phyloP scores from a whole-genome alignment of 2,888 invertebrate species.

The Nymphalis polychloros region DNA sequence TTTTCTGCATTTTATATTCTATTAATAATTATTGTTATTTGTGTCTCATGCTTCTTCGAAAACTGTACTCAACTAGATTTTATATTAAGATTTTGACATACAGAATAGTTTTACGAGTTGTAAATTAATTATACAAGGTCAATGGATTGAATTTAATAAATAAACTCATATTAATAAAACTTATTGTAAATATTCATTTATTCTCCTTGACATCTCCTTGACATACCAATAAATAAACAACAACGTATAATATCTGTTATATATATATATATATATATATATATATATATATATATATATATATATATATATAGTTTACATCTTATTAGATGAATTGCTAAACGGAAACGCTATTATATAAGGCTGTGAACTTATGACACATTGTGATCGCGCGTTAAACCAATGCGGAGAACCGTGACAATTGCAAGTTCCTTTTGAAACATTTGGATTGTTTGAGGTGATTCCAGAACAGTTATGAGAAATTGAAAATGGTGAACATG shows the following conservation, averaged over 20 bases:
- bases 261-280: too few species aligned
- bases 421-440: conserved; percentile 47
- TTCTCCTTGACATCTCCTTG: neutral
- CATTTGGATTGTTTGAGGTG: conserved; percentile 26
- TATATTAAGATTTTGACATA: conserved; percentile 6
- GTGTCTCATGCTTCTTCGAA: conserved; percentile 3
- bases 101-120: neutral
- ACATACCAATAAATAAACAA: neutral
- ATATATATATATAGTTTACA: neutral
- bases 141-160: neutral
- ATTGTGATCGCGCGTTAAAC: conserved; percentile 16
- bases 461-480: conserved; percentile 30
- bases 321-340: conserved; percentile 37
- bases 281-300: too few species aligned
- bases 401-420: conserved; percentile 45
- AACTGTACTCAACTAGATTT: conserved; percentile 2
- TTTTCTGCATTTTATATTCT: conserved; percentile 22
- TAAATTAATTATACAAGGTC: neutral
- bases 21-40: conserved; percentile 9
- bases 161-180: neutral
- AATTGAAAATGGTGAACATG: conserved; percentile 34
- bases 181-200: neutral
- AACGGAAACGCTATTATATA: conserved; percentile 55
- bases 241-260: neutral
- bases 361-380: conserved; percentile 41